Evolutionary conservation across 2,888 invertebrate species (phyloP).

Genomic region (Brenthis hecate): DNA sequence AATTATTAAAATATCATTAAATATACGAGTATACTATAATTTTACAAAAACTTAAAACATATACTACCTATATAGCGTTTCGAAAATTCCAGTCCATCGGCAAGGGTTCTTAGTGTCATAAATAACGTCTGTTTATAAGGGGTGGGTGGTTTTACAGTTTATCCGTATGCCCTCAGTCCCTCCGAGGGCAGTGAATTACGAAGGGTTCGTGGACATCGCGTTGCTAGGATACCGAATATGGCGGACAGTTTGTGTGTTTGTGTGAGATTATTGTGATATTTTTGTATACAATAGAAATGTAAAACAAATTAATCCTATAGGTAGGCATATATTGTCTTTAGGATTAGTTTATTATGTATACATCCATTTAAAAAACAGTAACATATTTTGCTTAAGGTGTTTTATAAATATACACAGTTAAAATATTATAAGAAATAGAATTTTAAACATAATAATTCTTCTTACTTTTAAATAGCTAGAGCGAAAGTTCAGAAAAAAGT

Average conservation of each 20-base stretch:
- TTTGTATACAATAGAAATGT: constrained; percentile 1
- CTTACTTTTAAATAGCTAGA: too few relatives aligned
- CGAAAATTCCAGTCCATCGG: constrained; percentile 50
- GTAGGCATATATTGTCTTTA: background rate
- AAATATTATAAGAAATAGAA: too few relatives aligned
- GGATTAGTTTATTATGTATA: background rate
- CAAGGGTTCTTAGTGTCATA: constrained; percentile 72
- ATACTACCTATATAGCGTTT: constrained; percentile 6
- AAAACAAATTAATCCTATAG: too few relatives aligned
- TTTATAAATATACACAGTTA: too few relatives aligned
- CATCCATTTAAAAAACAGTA: background rate
- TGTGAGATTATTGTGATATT: constrained; percentile 12
- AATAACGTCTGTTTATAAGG: constrained; percentile 79
- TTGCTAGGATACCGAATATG: constrained; percentile 44
- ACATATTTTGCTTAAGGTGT: too few relatives aligned
- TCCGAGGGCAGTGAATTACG: constrained; percentile 51
- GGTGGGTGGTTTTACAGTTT: constrained; percentile 76
- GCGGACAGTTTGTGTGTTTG: constrained; percentile 31
- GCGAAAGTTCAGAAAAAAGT: constrained; percentile 1
- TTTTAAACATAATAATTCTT: too few relatives aligned
- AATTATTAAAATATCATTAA: background rate
- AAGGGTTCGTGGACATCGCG: constrained; percentile 42
- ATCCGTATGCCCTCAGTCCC: constrained; percentile 67
- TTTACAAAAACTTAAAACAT: background rate
- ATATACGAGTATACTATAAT: background rate